phyloP scores from a whole-genome alignment of 2,797 vertebrate species.

The Lepus townsendii region DNA sequence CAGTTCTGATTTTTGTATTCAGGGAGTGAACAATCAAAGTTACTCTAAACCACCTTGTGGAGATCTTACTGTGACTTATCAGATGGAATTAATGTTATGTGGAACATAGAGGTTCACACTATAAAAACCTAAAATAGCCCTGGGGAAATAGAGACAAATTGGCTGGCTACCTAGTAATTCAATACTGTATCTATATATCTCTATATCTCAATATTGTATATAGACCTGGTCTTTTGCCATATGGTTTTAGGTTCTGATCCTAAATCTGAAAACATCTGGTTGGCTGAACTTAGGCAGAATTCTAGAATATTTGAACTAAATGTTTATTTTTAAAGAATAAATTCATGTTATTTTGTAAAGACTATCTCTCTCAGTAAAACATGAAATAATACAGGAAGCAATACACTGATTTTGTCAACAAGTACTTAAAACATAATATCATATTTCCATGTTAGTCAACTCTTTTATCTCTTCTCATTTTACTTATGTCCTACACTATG shows the following conservation, averaged over 20 bases:
- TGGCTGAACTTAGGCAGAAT: neutral
- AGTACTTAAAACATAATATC: neutral
- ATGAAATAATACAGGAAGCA: neutral
- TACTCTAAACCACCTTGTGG: neutral
- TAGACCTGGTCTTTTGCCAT: neutral
- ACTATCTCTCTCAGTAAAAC: neutral
- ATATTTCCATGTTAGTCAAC: neutral
- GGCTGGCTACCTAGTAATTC: neutral
- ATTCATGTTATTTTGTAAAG: neutral
- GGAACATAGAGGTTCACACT: neutral
- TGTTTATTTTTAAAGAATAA: neutral
- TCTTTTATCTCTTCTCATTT: conserved; percentile 1
- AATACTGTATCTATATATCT: neutral
- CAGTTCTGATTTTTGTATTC: too few relatives aligned
- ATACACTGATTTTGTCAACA: neutral
- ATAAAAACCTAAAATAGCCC: neutral
- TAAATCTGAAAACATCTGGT: neutral
- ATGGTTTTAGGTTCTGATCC: neutral
- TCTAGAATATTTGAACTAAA: neutral
- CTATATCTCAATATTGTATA: too few relatives aligned
- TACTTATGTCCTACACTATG: neutral
- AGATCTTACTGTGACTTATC: neutral
- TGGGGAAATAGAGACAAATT: neutral
- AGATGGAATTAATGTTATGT: neutral
- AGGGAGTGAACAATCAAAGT: too few relatives aligned